These are phyloP conservation scores for Scrobipalpa costella DNA, from an alignment of 2,888 invertebrate species.

Conservation along the genomic window DNA sequence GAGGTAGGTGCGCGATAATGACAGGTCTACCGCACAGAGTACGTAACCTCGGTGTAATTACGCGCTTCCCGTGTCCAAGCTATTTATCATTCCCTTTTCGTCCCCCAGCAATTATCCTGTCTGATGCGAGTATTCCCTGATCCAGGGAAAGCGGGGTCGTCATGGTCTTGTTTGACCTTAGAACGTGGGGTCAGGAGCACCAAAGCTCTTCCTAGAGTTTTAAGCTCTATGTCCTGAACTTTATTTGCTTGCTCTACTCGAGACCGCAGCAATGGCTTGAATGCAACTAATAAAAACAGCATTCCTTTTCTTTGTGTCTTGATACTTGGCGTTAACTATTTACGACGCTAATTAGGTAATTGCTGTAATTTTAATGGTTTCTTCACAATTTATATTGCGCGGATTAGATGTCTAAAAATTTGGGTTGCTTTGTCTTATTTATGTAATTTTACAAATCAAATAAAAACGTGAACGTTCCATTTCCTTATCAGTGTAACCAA, in stretches of 20 bases:
- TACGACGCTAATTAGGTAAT: neutral
- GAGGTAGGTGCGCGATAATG: constrained; percentile 2
- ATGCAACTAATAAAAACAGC: neutral
- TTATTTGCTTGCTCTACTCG: neutral
- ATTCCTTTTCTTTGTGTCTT: neutral
- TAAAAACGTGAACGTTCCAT: neutral
- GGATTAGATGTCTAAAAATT: neutral
- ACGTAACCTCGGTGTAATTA: constrained; percentile 49
- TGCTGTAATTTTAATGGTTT: neutral
- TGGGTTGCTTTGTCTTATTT: neutral
- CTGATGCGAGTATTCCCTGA: constrained; percentile 20
- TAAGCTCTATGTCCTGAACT: neutral
- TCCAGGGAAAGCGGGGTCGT: constrained; percentile 12
- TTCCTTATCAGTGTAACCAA: neutral
- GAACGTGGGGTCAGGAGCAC: neutral
- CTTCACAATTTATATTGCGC: neutral
- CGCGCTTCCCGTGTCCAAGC: constrained; percentile 48
- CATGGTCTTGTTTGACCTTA: neutral
- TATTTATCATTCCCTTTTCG: constrained; percentile 45
- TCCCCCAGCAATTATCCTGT: constrained; percentile 43
- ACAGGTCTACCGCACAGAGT: constrained; percentile 1
- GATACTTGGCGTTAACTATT: neutral
- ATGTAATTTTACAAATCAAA: neutral
- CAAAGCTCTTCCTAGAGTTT: neutral
- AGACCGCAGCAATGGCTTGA: neutral